Evolutionary conservation across 1,140 invertebrate genomes (phyloP), one percentile per base, ranked within the genome.

Genomic region (Ditylenchus dipsaci): DNA sequence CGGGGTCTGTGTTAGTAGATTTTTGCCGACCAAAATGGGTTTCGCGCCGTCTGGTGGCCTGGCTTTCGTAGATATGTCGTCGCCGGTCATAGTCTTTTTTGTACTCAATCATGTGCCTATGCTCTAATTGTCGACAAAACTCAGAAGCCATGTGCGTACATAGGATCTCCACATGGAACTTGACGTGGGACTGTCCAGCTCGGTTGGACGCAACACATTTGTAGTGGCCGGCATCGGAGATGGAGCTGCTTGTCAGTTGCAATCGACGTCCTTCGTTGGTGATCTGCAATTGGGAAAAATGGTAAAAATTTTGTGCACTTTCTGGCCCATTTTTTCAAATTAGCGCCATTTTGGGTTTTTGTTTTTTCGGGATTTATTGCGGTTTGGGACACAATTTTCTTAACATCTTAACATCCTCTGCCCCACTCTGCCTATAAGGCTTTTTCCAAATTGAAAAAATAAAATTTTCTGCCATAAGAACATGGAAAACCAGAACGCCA

Each of bases 121-220:
- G 45, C 72, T 79, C 78, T 49, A 79, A 69, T 42, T 70, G 63
- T 56, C 78, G 71, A 73, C 78, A 82, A 63, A 69, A 68, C 49
- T 73, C 69, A 30, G 72, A 76, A 59, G 47, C 56, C 33, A 79
- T 60, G 68, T 59, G 69, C 78, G 73, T 81, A 81, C 79, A 81
- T 58, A 81, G 53, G 23, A 82, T 75, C 33, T 80, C 76, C 29
- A 81, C 76, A 27, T 61, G 53, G 69, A 81, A 81, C 27, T 83
- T 77, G 27, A 65, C 65, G 8, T 68, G 61, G n/a, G 75, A 57
- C 68, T 81, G 80, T 13, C 80, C 80, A 9, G 80, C 80, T 13
- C 79, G 67, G 61, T 81, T 81, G 26, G 73, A 61, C 0, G 81
- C 80, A 8, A 81, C 65, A 49, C 79, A 81, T 23, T 74, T 70